phyloP scores from a whole-genome alignment of 2,888 invertebrate species.

The Acrocyrtus sp. region DNA sequence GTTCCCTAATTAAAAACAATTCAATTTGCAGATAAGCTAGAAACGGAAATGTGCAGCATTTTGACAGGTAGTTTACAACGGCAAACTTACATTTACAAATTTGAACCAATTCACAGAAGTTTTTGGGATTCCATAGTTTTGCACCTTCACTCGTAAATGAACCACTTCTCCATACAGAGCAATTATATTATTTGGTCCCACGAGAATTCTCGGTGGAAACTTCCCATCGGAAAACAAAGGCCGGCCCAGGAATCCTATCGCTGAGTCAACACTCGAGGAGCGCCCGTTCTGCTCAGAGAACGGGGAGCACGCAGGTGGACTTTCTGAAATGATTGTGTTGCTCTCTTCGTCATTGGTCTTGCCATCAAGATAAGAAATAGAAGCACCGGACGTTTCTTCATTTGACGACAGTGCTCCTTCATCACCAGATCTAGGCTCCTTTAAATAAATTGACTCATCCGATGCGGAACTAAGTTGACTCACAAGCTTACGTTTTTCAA shows the following conservation, averaged over 20 bases:
- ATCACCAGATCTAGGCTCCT: slow-evolving; percentile 37
- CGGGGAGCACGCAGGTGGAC: slow-evolving; percentile 25
- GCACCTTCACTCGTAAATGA: slow-evolving; percentile 56
- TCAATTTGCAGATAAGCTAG: neutral
- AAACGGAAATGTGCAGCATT: neutral
- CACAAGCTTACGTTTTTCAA: slow-evolving; percentile 15
- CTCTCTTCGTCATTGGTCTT: slow-evolving; percentile 23
- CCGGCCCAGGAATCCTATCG: slow-evolving; percentile 39
- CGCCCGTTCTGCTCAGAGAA: slow-evolving; percentile 39
- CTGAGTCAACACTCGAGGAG: slow-evolving; percentile 45
- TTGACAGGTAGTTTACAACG: neutral
- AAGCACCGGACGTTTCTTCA: slow-evolving; percentile 21
- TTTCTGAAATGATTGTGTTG: neutral
- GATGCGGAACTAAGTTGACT: slow-evolving; percentile 48
- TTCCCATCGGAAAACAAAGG: slow-evolving; percentile 38
- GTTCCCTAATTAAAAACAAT: slow-evolving; percentile 28
- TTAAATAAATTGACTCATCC: slow-evolving; percentile 46
- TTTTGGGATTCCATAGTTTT: slow-evolving; percentile 40
- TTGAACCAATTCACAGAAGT: slow-evolving; percentile 54
- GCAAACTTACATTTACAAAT: slow-evolving; percentile 47
- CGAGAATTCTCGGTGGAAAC: slow-evolving; percentile 49
- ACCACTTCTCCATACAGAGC: slow-evolving; percentile 54
- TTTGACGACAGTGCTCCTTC: slow-evolving; percentile 28
- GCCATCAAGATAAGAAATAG: slow-evolving; percentile 7
- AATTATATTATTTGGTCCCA: slow-evolving; percentile 54